Conservation (phyloP, 2,113 vertebrate genomes). For the Protobothrops flavoviridis region DNA sequence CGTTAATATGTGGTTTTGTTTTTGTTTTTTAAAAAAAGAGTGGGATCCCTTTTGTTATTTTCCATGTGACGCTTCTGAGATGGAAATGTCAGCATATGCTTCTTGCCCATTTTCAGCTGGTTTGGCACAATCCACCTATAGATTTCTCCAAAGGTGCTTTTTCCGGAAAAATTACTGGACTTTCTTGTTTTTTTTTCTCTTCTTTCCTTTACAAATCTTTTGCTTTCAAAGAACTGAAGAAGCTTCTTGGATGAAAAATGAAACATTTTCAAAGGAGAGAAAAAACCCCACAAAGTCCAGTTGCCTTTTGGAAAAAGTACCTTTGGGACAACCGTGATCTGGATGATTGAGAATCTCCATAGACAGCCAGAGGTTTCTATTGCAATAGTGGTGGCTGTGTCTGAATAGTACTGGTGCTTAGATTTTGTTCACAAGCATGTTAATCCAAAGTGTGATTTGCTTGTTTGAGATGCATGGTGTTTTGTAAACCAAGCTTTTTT, state of each 20-base stretch:
- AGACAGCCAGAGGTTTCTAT: neutral
- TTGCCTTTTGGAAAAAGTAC: neutral
- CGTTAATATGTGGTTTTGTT: neutral
- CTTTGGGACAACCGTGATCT: neutral
- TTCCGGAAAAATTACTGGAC: neutral
- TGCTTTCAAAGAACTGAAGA: neutral
- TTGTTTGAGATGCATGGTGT: neutral
- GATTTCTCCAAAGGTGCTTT: neutral
- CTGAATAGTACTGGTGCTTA: neutral
- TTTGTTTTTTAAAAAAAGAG: neutral
- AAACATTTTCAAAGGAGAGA: neutral
- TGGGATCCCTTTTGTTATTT: neutral
- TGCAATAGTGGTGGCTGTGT: neutral
- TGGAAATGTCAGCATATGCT: neutral
- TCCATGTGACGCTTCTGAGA: neutral
- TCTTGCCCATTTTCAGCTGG: neutral
- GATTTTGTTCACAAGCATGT: neutral
- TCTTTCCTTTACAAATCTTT: neutral
- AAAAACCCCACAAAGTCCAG: neutral
- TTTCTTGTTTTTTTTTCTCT: neutral
- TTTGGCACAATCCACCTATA: neutral
- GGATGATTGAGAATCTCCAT: neutral
- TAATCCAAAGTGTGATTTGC: neutral
- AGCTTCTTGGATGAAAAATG: neutral
- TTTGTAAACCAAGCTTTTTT: neutral